Evolutionary conservation across 2,113 vertebrate genomes (phyloP).

Genomic region (Xiphorhynchus elegans): DNA sequence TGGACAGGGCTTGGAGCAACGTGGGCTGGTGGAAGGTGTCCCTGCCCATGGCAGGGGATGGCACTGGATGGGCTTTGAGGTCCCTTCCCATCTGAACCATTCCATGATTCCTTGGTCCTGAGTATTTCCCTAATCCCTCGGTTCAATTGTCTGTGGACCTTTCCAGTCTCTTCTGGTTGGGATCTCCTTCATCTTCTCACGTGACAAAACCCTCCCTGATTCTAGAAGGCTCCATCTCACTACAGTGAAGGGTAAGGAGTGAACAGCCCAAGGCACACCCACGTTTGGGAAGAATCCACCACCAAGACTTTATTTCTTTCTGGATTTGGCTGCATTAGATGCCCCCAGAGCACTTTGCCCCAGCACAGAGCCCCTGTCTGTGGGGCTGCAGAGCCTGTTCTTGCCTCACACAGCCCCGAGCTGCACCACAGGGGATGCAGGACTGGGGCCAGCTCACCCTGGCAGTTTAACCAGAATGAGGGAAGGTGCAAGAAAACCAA

Average conservation of each 20-base stretch:
- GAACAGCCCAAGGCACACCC: neutral
- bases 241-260: neutral
- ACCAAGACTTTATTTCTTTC: neutral
- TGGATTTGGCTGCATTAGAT: neutral
- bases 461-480: neutral
- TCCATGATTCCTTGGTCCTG: neutral
- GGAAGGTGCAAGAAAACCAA: neutral
- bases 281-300: neutral
- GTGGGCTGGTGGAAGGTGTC: neutral
- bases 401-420: neutral
- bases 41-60: neutral
- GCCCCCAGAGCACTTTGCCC: neutral
- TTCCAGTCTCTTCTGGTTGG: neutral
- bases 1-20: neutral
- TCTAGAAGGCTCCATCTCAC: neutral
- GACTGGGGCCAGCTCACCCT: neutral
- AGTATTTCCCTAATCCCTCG: neutral
- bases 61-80: neutral
- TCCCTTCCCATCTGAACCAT: neutral
- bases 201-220: neutral
- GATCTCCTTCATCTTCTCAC: neutral
- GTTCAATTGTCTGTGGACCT: neutral
- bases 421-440: neutral
- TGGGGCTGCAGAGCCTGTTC: neutral
- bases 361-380: fast-evolving